Conservation (phyloP, 2,888 invertebrate species). For the Pemphredon lugubris region DNA sequence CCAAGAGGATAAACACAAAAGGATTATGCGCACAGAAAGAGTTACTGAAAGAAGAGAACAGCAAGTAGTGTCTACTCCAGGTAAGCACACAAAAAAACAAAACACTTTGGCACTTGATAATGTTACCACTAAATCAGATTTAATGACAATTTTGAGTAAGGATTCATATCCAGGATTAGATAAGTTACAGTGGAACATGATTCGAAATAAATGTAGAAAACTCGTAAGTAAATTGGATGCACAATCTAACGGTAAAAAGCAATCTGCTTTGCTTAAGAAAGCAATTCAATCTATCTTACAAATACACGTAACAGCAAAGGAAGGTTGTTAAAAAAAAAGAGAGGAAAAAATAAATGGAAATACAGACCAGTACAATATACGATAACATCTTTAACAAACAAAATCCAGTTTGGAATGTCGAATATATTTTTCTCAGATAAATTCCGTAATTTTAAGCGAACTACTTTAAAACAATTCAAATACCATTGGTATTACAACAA, state of each 20-base stretch:
- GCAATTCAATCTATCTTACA: slow-evolving; percentile 55
- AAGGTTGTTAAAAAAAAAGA: too few species aligned
- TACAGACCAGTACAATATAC: too few species aligned
- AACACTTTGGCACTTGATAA: slow-evolving; percentile 54
- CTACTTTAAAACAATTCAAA: too few species aligned
- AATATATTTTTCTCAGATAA: too few species aligned
- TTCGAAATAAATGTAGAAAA: slow-evolving; percentile 80
- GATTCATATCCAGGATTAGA: slow-evolving; percentile 77
- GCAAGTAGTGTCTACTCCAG: too few species aligned
- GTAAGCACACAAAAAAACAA: not conserved
- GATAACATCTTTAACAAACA: too few species aligned
- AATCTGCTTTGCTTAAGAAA: slow-evolving; percentile 55
- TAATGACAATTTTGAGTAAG: slow-evolving; percentile 47
- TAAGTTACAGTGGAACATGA: slow-evolving; percentile 83
- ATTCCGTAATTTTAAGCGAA: too few species aligned
- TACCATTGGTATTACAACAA: too few species aligned
- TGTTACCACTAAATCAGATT: slow-evolving; percentile 60
- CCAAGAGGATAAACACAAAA: not conserved
- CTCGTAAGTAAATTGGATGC: slow-evolving; percentile 71
- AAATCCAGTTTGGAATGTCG: too few species aligned
- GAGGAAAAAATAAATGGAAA: too few species aligned
- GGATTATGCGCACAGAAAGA: not conserved
- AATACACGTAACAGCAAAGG: too few species aligned
- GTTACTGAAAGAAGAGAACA: not conserved
- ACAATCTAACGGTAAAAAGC: slow-evolving; percentile 42